These are phyloP conservation scores for Rhopilema esculentum DNA, from an alignment of 30 jellyfish, hydroid and myxozoan species.

Conservation along the genomic window DNA sequence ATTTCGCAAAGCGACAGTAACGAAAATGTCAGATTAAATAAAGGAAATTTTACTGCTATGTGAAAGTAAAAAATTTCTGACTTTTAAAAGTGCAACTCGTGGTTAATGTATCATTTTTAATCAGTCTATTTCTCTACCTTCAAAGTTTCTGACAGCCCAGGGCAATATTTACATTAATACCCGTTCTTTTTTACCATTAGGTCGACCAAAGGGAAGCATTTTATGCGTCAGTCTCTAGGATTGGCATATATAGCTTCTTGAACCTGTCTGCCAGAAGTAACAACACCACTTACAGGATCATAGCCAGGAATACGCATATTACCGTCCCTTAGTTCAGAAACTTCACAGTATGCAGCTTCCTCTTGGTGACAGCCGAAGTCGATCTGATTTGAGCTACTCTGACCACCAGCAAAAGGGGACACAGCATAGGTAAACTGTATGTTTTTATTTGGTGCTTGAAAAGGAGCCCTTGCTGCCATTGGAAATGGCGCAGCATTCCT, in stretches of 20 bases:
- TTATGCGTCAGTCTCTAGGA: constrained; percentile 34
- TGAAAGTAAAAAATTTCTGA: too few relatives aligned
- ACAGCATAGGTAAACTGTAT: constrained; percentile 67
- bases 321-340: constrained; percentile 23
- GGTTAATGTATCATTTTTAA: too few relatives aligned
- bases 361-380: constrained; percentile 16
- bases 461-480: neutral
- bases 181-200: too few relatives aligned
- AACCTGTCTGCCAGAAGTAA: neutral
- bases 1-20: too few relatives aligned
- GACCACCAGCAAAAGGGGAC: constrained; percentile 69
- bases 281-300: constrained; percentile 59
- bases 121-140: too few relatives aligned
- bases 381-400: constrained; percentile 16
- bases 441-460: constrained; percentile 17
- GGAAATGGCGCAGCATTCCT: neutral
- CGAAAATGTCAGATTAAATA: too few relatives aligned
- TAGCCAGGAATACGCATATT: constrained; percentile 21
- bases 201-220: neutral
- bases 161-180: neutral
- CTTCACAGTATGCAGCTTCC: constrained; percentile 64
- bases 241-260: constrained; percentile 33
- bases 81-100: too few relatives aligned
- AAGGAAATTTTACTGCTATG: too few relatives aligned
- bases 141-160: neutral